These are phyloP conservation scores for Cryptus viduatorius DNA, from an alignment of 2,888 invertebrate genomes.

Conservation along the genomic window DNA sequence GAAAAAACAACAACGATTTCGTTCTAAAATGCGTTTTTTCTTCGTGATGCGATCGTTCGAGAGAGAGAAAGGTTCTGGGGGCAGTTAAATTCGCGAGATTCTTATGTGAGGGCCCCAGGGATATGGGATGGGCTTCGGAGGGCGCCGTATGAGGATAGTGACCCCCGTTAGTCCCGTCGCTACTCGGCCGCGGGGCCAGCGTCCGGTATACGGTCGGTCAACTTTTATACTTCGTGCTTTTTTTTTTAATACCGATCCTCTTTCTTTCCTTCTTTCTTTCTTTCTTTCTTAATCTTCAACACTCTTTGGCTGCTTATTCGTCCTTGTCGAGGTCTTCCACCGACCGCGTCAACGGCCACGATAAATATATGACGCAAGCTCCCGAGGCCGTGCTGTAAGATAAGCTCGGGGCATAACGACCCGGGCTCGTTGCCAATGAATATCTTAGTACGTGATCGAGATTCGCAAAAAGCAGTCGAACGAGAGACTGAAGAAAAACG, in stretches of 20 bases:
- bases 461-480: not conserved
- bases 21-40: conserved; percentile 17
- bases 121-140: conserved; percentile 9
- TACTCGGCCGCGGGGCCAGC: conserved; percentile 14
- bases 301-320: conserved; percentile 70
- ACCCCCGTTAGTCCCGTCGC: conserved; percentile 25
- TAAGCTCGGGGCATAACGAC: conserved; percentile 64
- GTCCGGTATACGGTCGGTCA: conserved; percentile 64
- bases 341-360: conserved; percentile 78
- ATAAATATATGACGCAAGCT: conserved; percentile 82
- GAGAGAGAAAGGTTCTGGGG: conserved; percentile 3
- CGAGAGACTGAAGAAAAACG: not conserved
- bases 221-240: conserved; percentile 57
- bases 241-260: conserved; percentile 42
- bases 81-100: conserved; percentile 51
- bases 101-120: conserved; percentile 22
- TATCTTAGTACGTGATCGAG: conserved; percentile 37
- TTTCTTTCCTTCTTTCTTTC: conserved; percentile 24
- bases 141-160: conserved; percentile 11
- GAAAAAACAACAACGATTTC: conserved; percentile 32
- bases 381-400: conserved; percentile 67
- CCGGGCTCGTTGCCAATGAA: conserved; percentile 50
- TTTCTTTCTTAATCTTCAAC: conserved; percentile 57
- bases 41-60: conserved; percentile 23
- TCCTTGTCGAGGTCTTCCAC: conserved; percentile 83